Conservation (phyloP, 2,888 invertebrate genomes). For the Pemphredon lugubris region DNA sequence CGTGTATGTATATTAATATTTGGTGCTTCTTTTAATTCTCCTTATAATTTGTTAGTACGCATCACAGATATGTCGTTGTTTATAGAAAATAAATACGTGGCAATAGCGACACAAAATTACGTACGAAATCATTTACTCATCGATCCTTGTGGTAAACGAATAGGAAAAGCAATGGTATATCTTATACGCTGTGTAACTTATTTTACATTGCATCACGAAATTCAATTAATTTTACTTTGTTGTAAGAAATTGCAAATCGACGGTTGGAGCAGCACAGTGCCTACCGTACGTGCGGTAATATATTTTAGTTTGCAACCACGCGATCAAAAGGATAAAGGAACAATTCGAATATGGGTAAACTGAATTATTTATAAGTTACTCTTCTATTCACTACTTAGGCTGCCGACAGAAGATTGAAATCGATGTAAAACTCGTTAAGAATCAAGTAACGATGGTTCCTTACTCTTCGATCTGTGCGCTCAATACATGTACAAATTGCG, state of each 20-base stretch:
- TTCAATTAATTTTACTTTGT: no score
- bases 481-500: background rate
- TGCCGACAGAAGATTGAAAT: conserved; percentile 33
- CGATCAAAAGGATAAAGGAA: background rate
- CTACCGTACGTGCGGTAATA: no score
- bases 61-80: conserved; percentile 77
- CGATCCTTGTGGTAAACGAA: background rate
- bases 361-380: conserved; percentile 24
- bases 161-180: no score
- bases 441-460: background rate
- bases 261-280: no score
- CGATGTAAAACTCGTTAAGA: conserved; percentile 7
- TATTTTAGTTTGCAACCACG: background rate
- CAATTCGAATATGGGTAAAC: background rate
- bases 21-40: conserved; percentile 59
- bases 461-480: background rate
- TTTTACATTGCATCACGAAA: no score
- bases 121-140: background rate
- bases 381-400: conserved; percentile 35
- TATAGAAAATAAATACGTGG: conserved; percentile 48
- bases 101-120: background rate
- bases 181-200: no score
- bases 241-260: no score
- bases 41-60: conserved; percentile 64
- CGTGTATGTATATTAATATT: conserved; percentile 35